A percentile compares a stretch with the other conserved stretches of the same genome.
Evolutionary conservation across 2,113 vertebrate species (phyloP).

Genomic region (Gila orcuttii): DNA sequence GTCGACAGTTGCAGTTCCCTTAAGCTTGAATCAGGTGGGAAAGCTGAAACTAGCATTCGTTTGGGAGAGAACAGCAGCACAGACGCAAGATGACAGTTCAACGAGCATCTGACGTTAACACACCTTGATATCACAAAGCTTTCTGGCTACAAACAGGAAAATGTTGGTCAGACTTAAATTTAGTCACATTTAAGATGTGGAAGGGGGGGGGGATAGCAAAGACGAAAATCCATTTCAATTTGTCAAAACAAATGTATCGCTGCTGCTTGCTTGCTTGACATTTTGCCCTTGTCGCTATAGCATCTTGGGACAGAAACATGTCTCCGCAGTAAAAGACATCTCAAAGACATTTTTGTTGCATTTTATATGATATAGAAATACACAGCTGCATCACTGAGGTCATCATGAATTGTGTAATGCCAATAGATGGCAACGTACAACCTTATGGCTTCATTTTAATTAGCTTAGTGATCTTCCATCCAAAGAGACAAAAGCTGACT

Average conservation of each 20-base stretch:
- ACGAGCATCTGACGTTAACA: conserved; percentile 62
- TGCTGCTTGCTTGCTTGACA: conserved; percentile 56
- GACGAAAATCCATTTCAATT: conserved; percentile 61
- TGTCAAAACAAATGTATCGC: conserved; percentile 71
- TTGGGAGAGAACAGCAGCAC: conserved; percentile 38
- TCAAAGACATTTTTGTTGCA: conserved; percentile 33
- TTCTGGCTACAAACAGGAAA: conserved; percentile 58
- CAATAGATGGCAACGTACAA: conserved; percentile 33
- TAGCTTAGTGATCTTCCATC: conserved; percentile 55
- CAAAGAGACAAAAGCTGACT: conserved; percentile 53
- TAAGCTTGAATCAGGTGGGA: conserved; percentile 37
- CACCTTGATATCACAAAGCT: conserved; percentile 61
- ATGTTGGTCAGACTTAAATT: conserved; percentile 70
- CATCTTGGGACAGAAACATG: conserved; percentile 57
- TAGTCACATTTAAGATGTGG: conserved; percentile 64
- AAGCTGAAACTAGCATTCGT: conserved; percentile 22
- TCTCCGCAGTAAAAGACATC: conserved; percentile 18
- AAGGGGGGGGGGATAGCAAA: conserved; percentile 32
- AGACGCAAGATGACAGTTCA: conserved; percentile 56
- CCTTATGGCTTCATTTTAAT: conserved; percentile 53
- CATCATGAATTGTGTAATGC: conserved; percentile 25
- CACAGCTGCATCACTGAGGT: conserved; percentile 18
- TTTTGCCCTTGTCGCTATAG: conserved; percentile 64
- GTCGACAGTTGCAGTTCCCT: conserved; percentile 41
- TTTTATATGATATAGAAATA: conserved; percentile 13